Base-by-base conservation (phyloP, 2,888 invertebrate species). In the Antheraea yamamai region DNA sequence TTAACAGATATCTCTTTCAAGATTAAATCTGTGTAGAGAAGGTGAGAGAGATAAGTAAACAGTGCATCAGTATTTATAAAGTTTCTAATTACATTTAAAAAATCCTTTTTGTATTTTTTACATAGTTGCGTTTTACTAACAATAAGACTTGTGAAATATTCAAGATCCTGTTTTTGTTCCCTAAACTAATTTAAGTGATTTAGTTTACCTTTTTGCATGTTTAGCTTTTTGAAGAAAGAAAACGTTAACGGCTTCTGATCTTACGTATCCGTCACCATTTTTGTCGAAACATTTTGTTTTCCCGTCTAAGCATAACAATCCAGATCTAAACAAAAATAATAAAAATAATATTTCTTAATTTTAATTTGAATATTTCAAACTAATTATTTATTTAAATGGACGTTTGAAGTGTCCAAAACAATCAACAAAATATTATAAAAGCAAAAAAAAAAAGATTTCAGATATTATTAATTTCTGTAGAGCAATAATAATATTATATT, bases 241-340 rank as follows among this genome's bases (percentile, higher is more conserved):
- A 0, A 95, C 95, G 72, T 94, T 95, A 8, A 97, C 88, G 0
- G 96, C 96, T 88, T 98, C 97, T 70, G 97, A 96, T 73, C 97
- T 95, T 0, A 96, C 96, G 80, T 97, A 80, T 0, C 97, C 97
- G 81, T 96, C 94, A 3, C 96, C 97, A 73, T 96, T 93, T 18
- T 96, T 95, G 87, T 98, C 98, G 87, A 98, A 98, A 0, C 97
- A 96, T 82, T 97, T 97, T 85, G 98, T 98, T 77, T 95, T 95
- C 0, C 98, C 98, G 79, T 98, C 97, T 14, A 74, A 35, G 52
- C 77, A 73, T 8, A 74, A 26, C 7, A 74, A 26, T 47, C 75
- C 74, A 16, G 51, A 58, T 26, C 73, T 74, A 51, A 51, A 51
- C 47, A 26, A 52, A 52, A 16, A 52, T 51, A 51, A 8, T 51